Base-by-base conservation (phyloP, 1,140 invertebrate species). In the Procambarus virginalis region DNA sequence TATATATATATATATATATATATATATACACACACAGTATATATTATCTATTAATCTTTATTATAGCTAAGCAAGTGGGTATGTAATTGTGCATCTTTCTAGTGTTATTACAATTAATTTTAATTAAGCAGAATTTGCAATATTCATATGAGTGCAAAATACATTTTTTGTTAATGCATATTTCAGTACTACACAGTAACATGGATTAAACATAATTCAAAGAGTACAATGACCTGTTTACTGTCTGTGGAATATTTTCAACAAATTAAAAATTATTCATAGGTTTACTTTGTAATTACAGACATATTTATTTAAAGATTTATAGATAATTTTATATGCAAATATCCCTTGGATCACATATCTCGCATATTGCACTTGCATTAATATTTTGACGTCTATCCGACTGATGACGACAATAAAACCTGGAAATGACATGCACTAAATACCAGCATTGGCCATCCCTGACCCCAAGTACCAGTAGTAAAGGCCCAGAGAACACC, bases 51-150 rank as follows among this genome's bases (percentile, higher is more conserved):
- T 2, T 10, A 0, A 8, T 55, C 5, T 55, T 55, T 55, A 55
- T 85, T 78, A 77, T 60, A 45, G 78, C 48, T 14, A 85, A 78
- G 84, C 51, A 49, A 51, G 46, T 60, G 83, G 48, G 77, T 85
- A 77, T 85, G 84, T 85, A 85, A 51, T 55, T 76, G 84, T 85
- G 84, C 75, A 85, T 77, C 22, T 58, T 85, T 58, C 75, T 85
- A 85, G 64, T 58, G 8, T 20, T 17, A 64, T 64, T 64, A 80
- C 14, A 80, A 58, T 80, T 55, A 80, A 58, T 80, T 55, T 80
- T 10, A 20, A 79, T 1, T 46, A 64, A 85, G 84, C 84, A 85
- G 60, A 76, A 49, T 78, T 85, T 78, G 76, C 51, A 46, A 60
- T 60, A 64, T 64, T 14, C 10, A 64, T 9, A 12, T 80, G 46